Conservation (phyloP, 2,888 invertebrate species). For the Oscheius sp. region DNA sequence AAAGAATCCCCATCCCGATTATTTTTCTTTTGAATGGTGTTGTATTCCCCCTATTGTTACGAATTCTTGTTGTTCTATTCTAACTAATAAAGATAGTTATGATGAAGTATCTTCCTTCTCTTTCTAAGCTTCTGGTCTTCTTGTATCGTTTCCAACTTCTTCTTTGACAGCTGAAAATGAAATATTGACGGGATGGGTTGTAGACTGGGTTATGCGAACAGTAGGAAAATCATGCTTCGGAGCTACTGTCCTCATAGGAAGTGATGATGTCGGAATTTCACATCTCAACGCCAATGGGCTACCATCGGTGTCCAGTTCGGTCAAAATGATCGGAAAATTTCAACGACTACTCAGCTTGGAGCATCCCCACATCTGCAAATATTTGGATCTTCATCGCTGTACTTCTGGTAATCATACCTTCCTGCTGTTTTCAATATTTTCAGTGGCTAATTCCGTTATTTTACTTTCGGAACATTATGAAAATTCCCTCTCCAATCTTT, state of each 20-base stretch:
- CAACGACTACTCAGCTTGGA: conserved; percentile 50
- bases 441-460: conserved; percentile 62
- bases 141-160: neutral
- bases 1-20: too few species aligned
- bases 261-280: conserved; percentile 48
- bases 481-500: conserved; percentile 78
- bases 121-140: neutral
- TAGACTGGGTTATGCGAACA: conserved; percentile 6
- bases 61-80: too few species aligned
- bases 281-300: conserved; percentile 81
- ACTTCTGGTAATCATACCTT: conserved; percentile 40
- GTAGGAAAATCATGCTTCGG: conserved; percentile 42
- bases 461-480: conserved; percentile 76
- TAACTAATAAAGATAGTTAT: neutral
- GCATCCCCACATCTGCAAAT: conserved; percentile 84
- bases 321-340: conserved; percentile 80
- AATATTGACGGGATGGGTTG: neutral
- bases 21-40: neutral
- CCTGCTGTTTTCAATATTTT: conserved; percentile 15
- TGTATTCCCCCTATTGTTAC: too few species aligned
- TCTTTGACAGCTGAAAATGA: conserved; percentile 9
- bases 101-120: neutral
- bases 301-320: conserved; percentile 94
- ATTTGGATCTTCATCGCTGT: conserved; percentile 86
- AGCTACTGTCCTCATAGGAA: conserved; percentile 50